A percentile compares a stretch with the other conserved stretches of the same genome.
Conservation (phyloP, 2,113 vertebrate species). For the Menidia beryllina region DNA sequence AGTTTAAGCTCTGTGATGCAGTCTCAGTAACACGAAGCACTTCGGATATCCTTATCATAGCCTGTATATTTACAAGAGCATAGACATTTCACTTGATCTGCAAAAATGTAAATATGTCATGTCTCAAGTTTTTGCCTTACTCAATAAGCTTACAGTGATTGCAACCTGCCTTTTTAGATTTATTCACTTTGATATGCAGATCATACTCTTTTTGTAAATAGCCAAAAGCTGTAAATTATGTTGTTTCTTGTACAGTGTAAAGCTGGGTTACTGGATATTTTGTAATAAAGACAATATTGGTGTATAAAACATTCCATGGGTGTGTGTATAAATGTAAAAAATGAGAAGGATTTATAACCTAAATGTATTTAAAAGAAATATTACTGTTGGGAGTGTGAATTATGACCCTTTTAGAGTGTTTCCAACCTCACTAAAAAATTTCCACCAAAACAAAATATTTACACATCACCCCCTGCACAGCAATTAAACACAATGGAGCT, state of each 20-base stretch:
- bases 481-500: not conserved
- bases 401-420: not conserved
- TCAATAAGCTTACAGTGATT: constrained; percentile 90
- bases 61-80: constrained; percentile 48
- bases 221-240: constrained; percentile 79
- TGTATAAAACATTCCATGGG: constrained; percentile 74
- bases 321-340: constrained; percentile 2
- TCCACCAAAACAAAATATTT: constrained; percentile 14
- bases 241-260: constrained; percentile 87
- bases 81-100: constrained; percentile 76
- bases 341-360: not conserved
- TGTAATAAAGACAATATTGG: constrained; percentile 84
- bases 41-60: constrained; percentile 50
- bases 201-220: constrained; percentile 89
- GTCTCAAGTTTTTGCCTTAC: constrained; percentile 90
- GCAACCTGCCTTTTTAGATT: constrained; percentile 89
- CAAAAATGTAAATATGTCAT: constrained; percentile 83
- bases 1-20: constrained; percentile 40
- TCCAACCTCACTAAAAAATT: not conserved
- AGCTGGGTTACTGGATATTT: constrained; percentile 82
- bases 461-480: not conserved
- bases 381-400: not conserved
- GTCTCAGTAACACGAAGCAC: constrained; percentile 34
- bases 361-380: not conserved
- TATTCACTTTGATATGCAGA: constrained; percentile 90